Conservation (phyloP, 2,113 vertebrate genomes). For the Bos taurus region DNA sequence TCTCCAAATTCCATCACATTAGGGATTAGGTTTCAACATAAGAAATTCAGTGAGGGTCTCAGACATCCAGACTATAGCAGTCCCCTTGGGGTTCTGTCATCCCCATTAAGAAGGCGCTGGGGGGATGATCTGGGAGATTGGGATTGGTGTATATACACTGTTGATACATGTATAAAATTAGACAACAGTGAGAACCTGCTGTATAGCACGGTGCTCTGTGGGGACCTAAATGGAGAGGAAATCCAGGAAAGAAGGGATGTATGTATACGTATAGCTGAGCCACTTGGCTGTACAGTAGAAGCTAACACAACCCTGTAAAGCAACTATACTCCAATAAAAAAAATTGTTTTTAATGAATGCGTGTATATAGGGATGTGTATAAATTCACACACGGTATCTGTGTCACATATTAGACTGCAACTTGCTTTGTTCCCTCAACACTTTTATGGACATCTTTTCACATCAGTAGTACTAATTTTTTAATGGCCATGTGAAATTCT, state of each 20-base stretch:
- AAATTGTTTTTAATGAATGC: not conserved
- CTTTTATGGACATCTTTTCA: not conserved
- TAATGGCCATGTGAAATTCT: not conserved
- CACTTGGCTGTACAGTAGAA: not conserved
- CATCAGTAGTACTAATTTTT: not conserved
- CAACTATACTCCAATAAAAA: not conserved
- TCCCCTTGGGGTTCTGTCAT: not conserved
- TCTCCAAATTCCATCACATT: not conserved
- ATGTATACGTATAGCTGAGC: not conserved
- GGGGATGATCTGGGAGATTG: not conserved
- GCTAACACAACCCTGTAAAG: not conserved
- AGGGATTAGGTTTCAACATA: not conserved
- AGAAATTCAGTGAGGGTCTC: not conserved
- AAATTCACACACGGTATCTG: fast-evolving
- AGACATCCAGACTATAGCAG: not conserved
- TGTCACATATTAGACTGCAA: not conserved
- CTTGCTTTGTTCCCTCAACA: not conserved
- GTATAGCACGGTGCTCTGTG: not conserved
- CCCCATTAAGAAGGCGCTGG: not conserved
- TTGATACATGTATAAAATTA: not conserved
- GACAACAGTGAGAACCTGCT: not conserved
- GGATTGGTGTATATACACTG: not conserved
- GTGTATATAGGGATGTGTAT: not conserved
- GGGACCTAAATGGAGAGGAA: not conserved
- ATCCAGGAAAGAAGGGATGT: not conserved